These are phyloP conservation scores for Melinopterus prodromus DNA, from an alignment of 2,888 invertebrate species.

Conservation along the genomic window DNA sequence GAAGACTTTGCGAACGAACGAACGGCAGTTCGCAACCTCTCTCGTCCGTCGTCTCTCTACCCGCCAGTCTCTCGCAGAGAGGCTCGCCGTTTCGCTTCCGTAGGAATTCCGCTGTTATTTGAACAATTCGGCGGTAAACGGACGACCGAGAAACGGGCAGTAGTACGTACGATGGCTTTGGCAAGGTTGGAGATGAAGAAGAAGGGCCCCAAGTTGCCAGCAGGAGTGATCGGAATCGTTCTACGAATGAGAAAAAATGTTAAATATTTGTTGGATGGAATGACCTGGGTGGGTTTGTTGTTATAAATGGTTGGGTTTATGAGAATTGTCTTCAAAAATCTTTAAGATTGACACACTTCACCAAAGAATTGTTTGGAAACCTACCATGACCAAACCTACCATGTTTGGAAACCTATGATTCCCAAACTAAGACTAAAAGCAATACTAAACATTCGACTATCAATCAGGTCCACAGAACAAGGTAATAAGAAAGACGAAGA, in stretches of 20 bases:
- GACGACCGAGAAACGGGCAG: conserved; percentile 15
- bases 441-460: too few relatives aligned
- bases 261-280: not conserved
- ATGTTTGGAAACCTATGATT: too few relatives aligned
- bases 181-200: not conserved
- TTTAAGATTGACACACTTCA: too few relatives aligned
- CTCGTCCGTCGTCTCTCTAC: not conserved
- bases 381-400: too few relatives aligned
- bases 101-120: conserved; percentile 23
- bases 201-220: not conserved
- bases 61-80: conserved; percentile 10
- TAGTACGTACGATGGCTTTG: conserved; percentile 10
- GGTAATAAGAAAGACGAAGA: too few relatives aligned
- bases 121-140: conserved; percentile 23
- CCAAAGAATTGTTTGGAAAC: too few relatives aligned
- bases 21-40: not conserved
- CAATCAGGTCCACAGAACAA: too few relatives aligned
- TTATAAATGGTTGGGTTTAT: too few relatives aligned
- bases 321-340: too few relatives aligned
- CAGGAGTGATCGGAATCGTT: not conserved
- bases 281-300: not conserved
- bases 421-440: too few relatives aligned
- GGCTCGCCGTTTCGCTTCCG: conserved; percentile 7
- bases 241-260: not conserved
- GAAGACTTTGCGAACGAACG: conserved; percentile 13